Evolutionary conservation across 2,888 invertebrate species (phyloP), one percentile per base, ranked within the genome.

Genomic region (Sussaba pulchella): DNA sequence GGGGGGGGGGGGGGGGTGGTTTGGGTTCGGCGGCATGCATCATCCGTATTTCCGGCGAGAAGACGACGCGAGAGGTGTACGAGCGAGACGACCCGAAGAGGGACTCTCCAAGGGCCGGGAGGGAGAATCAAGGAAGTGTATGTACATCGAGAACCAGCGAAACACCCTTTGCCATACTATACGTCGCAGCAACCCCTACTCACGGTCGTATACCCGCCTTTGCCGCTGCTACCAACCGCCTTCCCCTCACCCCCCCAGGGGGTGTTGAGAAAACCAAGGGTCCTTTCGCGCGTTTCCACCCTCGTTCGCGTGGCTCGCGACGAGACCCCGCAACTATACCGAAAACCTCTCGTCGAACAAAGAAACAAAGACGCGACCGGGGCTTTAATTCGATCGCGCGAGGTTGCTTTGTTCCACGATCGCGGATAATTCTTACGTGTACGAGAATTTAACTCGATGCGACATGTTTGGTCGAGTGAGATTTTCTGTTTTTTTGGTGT

Each of bases 281-380:
- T 69, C 69, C 78, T 73, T 80, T 73, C 73, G 61, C 67, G 78
- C 77, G 71, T 78, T 81, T 82, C 75, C 64, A 82, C 81, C 76
- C 78, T 75, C 73, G 10, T 70, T 78, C 78, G 76, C n/a, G 66
- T 61, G 66, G 78, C 26, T 61, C 66, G n/a, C 24, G 31, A 31
- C 31, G 31, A 31, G 31, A 6, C 9, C n/a, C n/a, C n/a, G n/a
- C n/a, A n/a, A n/a, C n/a, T n/a, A n/a, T n/a, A n/a, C n/a, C n/a
- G n/a, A n/a, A n/a, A 57, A 14, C 54, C 54, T 14, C 26, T 54
- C 26, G 54, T n/a, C n/a, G 57, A 31, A 57, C 57, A 57, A 57
- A 57, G 67, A 75, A 80, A 82, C 83, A 83, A 83, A 82, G 83
- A 80, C 69, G 67, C 80, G 83, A 78, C 64, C 63, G n/a, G 6